Base-by-base conservation (phyloP, 2,888 invertebrate genomes). In the Drosophila phalerata region DNA sequence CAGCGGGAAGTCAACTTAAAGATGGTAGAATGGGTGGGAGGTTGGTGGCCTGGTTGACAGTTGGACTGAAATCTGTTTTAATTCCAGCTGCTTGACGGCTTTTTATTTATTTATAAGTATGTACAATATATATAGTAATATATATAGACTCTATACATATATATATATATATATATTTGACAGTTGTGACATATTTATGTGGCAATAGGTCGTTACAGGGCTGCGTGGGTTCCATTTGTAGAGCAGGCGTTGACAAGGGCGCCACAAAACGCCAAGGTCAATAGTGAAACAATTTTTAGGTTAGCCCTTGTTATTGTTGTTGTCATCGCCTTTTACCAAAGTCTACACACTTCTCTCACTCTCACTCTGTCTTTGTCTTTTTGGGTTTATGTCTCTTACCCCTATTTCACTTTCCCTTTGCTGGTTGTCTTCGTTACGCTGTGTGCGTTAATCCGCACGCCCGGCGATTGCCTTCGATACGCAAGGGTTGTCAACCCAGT, bases 381-480 rank as follows among this genome's bases (percentile, higher is more conserved):
- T 17, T 64, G n/a, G n/a, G n/a, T n/a, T n/a, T n/a, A n/a, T n/a
- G 19, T 38, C 17, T 17, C 17, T 17, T 40, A 15, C 8, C 38
- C 6, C 10, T 19, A 15, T 38, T 9, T 42, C 11, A 19, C 9
- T 38, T 42, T 2, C 19, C 11, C 42, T 15, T 38, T 22, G 40
- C 49, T 40, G 49, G 55, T 42, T 69, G 58, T 43, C 56, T 45
- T 45, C 64, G 67, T 51, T 85, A 67, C 66, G 75, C 72, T 72
- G 69, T 84, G 78, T 76, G 73, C 69, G 69, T 73, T 81, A 87
- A 85, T 83, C 79, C 76, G 85, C 79, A 71, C 69, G 85, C 73
- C 78, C 78, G 49, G 60, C 79, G 73, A 64, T 66, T 87, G 64
- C 69, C 53, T 66, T 67, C 72, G 79, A 79, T 80, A 57, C 75